Base-by-base conservation (phyloP, 2,888 invertebrate genomes). In the Hypomecis punctinalis region DNA sequence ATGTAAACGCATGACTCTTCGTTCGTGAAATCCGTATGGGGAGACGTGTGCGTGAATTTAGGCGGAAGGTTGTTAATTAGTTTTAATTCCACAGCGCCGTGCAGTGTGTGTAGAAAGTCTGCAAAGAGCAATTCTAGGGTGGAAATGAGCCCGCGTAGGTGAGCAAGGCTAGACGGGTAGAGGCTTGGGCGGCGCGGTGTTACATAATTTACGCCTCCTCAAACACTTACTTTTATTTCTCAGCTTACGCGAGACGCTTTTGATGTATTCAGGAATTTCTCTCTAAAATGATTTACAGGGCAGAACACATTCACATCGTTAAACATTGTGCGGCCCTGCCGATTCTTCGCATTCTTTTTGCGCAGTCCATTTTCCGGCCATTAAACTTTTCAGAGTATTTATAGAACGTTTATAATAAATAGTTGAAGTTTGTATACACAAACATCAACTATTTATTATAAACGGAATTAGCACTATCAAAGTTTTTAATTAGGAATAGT, bases 161-260 rank as follows among this genome's bases (percentile, higher is more conserved):
- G 59, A 67, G 63, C 57, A 63, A 59, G 61, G 56, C 67, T 61
- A 63, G 52, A 54, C 8, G 66, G 36, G 74, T 72, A 73, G 68
- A 72, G 71, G 69, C 69, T 71, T 63, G 68, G 62, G 68, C 65
- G 71, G 49, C 37, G 74, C 66, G 65, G 61, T 69, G 75, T 80
- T 81, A 80, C 77, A 82, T 81, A 79, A 83, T 82, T 79, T 74
- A 79, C 77, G 75, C 66, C 75, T 76, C 77, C 78, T 81, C 76
- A 84, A 82, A 79, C 76, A 76, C 78, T 83, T 76, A 76, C 76
- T 82, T 82, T 83, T 83, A 83, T 83, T 83, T 80, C 73, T 74
- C 76, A 71, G 71, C 75, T 74, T 76, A 76, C 75, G 79, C 68
- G 76, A 73, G 72, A 71, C 74, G 71, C 76, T 72, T 79, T 79